Evolutionary conservation across 1,140 invertebrate species (phyloP).

Genomic region (Calliphora vicina): DNA sequence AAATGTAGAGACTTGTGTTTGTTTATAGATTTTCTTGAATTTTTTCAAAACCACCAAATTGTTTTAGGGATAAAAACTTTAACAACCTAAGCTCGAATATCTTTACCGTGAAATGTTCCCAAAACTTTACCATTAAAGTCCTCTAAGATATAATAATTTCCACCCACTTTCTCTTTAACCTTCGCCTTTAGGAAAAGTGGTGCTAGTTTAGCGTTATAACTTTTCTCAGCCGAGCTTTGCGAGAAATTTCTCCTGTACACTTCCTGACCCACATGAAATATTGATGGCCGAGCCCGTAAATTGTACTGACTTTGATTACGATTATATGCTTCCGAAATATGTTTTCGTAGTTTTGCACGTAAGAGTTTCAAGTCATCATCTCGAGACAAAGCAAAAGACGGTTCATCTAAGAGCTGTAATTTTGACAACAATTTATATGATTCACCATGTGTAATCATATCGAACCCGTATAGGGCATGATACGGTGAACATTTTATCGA

Average conservation of each 20-base stretch:
- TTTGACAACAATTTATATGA: slow-evolving; percentile 32
- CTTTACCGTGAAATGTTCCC: slow-evolving; percentile 22
- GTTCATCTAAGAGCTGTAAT: slow-evolving; percentile 6
- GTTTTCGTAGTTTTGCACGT: neutral
- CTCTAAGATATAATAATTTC: slow-evolving; percentile 21
- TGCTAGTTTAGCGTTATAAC: neutral
- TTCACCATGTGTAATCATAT: slow-evolving; percentile 37
- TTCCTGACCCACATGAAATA: slow-evolving; percentile 17
- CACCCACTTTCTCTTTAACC: slow-evolving; percentile 5
- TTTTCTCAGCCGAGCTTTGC: slow-evolving; percentile 7
- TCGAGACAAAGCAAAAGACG: neutral
- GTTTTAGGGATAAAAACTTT: too few relatives aligned
- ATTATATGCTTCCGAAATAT: slow-evolving; percentile 13
- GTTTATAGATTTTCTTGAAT: too few relatives aligned
- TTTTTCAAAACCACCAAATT: too few relatives aligned
- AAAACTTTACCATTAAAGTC: neutral
- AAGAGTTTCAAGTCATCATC: neutral
- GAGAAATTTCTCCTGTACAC: slow-evolving; percentile 19
- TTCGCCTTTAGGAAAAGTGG: slow-evolving; percentile 11
- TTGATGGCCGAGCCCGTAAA: neutral
- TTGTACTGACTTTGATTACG: slow-evolving; percentile 7
- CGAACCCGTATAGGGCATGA: slow-evolving; percentile 25
- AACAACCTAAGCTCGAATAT: slow-evolving; percentile 19
- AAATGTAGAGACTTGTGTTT: too few relatives aligned
- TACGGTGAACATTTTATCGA: slow-evolving; percentile 23